Evolutionary conservation across 2,113 vertebrate genomes (phyloP).

Genomic region (Dryoscopus gambensis): DNA sequence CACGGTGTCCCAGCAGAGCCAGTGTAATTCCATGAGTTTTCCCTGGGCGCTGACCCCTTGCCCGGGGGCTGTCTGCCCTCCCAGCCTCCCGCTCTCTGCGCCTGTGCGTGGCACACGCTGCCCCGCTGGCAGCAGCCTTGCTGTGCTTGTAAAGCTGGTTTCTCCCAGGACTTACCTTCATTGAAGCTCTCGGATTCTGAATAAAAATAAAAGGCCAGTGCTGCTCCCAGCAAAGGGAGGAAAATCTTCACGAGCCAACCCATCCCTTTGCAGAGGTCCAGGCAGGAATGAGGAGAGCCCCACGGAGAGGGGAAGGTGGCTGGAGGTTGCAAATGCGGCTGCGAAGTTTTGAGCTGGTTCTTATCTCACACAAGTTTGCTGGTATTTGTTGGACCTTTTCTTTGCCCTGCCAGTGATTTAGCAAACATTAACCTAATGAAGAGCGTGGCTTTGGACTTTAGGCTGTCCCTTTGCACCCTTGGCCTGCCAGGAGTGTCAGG

Average conservation of each 20-base stretch:
- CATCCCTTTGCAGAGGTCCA: slow-evolving; percentile 21
- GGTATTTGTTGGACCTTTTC: background rate
- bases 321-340: background rate
- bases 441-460: background rate
- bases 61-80: fast-evolving
- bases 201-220: slow-evolving; percentile 69
- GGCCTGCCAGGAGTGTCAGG: background rate
- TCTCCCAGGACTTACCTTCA: slow-evolving; percentile 58
- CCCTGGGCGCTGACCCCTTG: background rate
- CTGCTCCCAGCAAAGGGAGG: slow-evolving; percentile 58
- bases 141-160: fast-evolving
- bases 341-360: background rate
- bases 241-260: slow-evolving; percentile 61
- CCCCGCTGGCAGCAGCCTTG: background rate
- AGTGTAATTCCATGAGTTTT: fast-evolving
- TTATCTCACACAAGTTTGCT: background rate
- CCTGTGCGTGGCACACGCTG: fast-evolving
- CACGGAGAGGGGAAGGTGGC: fast-evolving
- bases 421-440: background rate
- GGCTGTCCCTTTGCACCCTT: background rate
- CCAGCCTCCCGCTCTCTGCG: fast-evolving
- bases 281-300: background rate
- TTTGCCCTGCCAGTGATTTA: background rate
- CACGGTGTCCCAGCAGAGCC: background rate
- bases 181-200: slow-evolving; percentile 56